Evolutionary conservation across 1,140 invertebrate species (phyloP).

Genomic region (Dolichoris vasculosae): DNA sequence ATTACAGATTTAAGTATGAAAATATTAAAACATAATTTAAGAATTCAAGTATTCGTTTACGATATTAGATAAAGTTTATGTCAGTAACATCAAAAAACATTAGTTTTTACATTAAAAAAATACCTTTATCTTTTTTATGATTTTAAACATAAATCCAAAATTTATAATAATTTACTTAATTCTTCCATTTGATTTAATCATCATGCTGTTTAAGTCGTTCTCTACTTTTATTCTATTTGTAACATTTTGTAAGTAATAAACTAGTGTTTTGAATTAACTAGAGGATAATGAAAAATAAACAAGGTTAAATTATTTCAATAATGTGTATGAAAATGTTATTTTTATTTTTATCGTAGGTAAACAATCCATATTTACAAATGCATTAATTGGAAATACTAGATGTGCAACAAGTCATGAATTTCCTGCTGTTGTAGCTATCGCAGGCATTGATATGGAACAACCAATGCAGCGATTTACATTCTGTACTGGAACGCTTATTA

Average conservation of each 20-base stretch:
- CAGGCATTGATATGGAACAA: not conserved
- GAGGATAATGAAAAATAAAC: not conserved
- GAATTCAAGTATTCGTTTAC: not conserved
- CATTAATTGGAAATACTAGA: not conserved
- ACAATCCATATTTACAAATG: not conserved
- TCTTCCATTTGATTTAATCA: too few relatives aligned
- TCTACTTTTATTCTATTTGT: too few relatives aligned
- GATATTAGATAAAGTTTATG: not conserved
- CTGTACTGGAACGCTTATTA: not conserved
- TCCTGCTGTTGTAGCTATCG: not conserved
- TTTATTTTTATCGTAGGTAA: not conserved
- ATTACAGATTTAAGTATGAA: not conserved
- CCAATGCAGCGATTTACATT: not conserved
- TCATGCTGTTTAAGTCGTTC: too few relatives aligned
- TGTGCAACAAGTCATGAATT: not conserved
- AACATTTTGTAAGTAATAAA: conserved; percentile 1
- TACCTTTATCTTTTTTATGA: too few relatives aligned
- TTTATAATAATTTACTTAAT: too few relatives aligned
- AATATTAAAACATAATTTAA: not conserved
- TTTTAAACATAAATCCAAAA: too few relatives aligned
- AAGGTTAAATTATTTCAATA: too few relatives aligned
- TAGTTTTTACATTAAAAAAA: too few relatives aligned
- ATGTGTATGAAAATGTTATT: not conserved
- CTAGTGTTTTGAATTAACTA: not conserved
- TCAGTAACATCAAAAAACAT: not conserved